phyloP scores from a whole-genome alignment of 2,888 invertebrate genomes.

The Acrocyrtus sp. region DNA sequence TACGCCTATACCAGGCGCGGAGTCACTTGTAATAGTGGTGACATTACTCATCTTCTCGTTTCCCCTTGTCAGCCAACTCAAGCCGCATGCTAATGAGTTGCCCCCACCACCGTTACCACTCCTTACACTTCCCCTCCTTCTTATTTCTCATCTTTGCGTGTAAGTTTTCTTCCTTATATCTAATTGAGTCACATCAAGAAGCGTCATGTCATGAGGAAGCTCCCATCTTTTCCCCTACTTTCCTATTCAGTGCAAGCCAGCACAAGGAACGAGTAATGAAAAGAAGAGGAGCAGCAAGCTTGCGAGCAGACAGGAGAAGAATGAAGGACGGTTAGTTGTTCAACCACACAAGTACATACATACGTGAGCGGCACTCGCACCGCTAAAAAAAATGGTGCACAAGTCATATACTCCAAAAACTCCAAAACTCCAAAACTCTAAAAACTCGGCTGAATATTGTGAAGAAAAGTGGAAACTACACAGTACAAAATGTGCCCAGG shows the following conservation, averaged over 20 bases:
- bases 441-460: too few relatives aligned
- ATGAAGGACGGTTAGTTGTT: conserved; percentile 44
- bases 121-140: conserved; percentile 31
- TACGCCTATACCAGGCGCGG: conserved; percentile 13
- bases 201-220: conserved; percentile 50
- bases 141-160: conserved; percentile 21
- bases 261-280: conserved; percentile 42
- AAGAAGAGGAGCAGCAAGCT: conserved; percentile 21
- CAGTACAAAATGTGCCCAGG: too few relatives aligned
- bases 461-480: neutral
- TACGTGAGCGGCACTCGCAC: neutral
- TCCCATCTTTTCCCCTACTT: conserved; percentile 45
- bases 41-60: conserved; percentile 58
- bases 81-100: conserved; percentile 61
- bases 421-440: neutral
- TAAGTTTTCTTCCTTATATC: conserved; percentile 35
- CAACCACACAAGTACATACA: conserved; percentile 37
- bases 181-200: conserved; percentile 56
- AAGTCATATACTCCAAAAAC: neutral
- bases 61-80: conserved; percentile 60
- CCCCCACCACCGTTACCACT: conserved; percentile 52
- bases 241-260: conserved; percentile 41
- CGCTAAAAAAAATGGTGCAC: neutral
- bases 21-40: conserved; percentile 49
- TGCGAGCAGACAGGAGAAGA: conserved; percentile 17